phyloP scores from a whole-genome alignment of 1,140 invertebrate genomes.

The Phenacoccus solenopsis region DNA sequence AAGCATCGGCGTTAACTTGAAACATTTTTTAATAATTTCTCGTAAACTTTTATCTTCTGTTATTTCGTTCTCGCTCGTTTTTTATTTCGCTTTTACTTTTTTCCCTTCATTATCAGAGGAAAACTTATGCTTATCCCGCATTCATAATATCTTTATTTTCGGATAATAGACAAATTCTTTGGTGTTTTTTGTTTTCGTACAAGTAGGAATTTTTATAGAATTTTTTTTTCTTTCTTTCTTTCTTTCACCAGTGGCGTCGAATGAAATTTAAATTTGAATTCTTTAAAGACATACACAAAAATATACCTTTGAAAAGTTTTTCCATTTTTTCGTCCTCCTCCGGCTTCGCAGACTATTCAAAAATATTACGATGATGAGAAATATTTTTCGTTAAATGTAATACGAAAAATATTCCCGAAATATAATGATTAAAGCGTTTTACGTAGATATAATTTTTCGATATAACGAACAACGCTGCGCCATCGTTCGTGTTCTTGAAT shows the following conservation, averaged over 20 bases:
- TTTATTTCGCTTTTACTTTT: background rate
- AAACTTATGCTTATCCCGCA: constrained; percentile 1
- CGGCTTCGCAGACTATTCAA: background rate
- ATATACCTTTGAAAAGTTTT: background rate
- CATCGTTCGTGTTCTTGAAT: too few relatives aligned
- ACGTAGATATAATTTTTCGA: too few relatives aligned
- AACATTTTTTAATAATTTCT: background rate
- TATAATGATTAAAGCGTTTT: background rate
- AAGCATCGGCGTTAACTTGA: background rate
- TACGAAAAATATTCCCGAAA: background rate
- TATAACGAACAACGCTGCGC: too few relatives aligned
- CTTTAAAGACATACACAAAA: background rate
- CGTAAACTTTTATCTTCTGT: constrained; percentile 2
- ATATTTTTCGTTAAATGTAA: background rate
- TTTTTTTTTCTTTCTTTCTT: too few relatives aligned
- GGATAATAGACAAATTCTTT: background rate
- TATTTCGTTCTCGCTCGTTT: background rate
- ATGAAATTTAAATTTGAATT: background rate
- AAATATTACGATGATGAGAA: background rate
- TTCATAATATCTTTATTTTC: constrained; percentile 3
- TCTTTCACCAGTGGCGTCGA: background rate
- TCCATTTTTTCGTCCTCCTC: too few relatives aligned
- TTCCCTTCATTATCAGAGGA: constrained; percentile 1
- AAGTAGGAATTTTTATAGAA: background rate
- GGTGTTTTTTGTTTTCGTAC: background rate